Conservation (phyloP, 1,140 invertebrate genomes). For the Drosophila nigromelanica region DNA sequence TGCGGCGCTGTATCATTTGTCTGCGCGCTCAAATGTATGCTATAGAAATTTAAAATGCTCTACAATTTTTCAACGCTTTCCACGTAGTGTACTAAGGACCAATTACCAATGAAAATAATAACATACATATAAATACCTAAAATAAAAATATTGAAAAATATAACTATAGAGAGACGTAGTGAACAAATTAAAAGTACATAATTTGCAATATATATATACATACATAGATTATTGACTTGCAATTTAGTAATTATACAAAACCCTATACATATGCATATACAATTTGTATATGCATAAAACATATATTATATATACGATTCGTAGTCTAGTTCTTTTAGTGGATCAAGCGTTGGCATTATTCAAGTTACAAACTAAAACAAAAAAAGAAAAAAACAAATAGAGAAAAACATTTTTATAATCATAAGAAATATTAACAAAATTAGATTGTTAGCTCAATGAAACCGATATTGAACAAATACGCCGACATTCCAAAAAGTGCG, state of each 20-base stretch:
- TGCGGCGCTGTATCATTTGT: conserved; percentile 46
- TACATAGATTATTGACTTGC: conserved; percentile 70
- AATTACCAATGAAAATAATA: conserved; percentile 70
- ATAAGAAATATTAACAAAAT: conserved; percentile 29
- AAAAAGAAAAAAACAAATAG: conserved; percentile 15
- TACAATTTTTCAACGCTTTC: conserved; percentile 74
- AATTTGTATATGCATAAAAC: conserved; percentile 47
- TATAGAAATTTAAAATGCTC: conserved; percentile 54
- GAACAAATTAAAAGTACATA: conserved; percentile 41
- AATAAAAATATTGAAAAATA: conserved; percentile 21
- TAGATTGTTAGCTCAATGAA: conserved; percentile 59
- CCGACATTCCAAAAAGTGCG: conserved; percentile 17
- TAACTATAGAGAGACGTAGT: conserved; percentile 43
- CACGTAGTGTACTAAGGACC: conserved; percentile 82
- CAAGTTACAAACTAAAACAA: conserved; percentile 50
- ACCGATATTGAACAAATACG: conserved; percentile 16
- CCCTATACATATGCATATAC: conserved; percentile 39
- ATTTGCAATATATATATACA: conserved; percentile 60
- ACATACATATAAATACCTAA: conserved; percentile 29
- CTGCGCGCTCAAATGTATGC: conserved; percentile 44
- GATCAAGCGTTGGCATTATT: conserved; percentile 77
- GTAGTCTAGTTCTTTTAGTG: conserved; percentile 71
- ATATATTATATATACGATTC: conserved; percentile 34
- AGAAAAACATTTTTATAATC: conserved; percentile 18
- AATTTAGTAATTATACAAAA: conserved; percentile 76